Conservation (phyloP, 2,113 vertebrate genomes). For the Aldabrachelys gigantea region DNA sequence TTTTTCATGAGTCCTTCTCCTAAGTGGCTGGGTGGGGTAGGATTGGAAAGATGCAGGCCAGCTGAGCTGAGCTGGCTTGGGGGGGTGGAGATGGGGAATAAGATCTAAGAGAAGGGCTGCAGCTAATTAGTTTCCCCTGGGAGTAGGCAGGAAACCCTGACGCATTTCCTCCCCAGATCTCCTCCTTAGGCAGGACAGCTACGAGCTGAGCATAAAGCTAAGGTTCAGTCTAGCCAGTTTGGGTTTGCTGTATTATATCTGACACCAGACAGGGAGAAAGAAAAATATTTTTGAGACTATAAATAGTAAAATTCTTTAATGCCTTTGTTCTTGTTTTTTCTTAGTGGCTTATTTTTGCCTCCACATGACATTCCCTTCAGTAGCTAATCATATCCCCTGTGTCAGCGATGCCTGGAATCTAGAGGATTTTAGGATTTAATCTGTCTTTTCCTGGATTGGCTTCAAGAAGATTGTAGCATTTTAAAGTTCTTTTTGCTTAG, state of each 20-base stretch:
- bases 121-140: not conserved
- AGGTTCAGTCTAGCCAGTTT: not conserved
- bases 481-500: not conserved
- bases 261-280: not conserved
- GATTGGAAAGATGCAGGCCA: not conserved
- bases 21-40: not conserved
- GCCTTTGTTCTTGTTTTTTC: not conserved
- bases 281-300: constrained; percentile 1
- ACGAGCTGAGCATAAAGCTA: not conserved
- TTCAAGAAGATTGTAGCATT: not conserved
- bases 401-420: not conserved
- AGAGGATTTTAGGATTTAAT: not conserved
- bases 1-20: not conserved
- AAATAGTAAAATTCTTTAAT: not conserved
- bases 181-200: not conserved
- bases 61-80: not conserved
- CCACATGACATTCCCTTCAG: not conserved
- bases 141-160: rapidly evolving
- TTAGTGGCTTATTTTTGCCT: constrained; percentile 1
- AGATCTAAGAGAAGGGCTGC: not conserved
- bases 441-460: not conserved
- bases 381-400: not conserved
- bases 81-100: not conserved
- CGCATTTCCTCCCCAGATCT: not conserved
- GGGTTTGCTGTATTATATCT: not conserved